phyloP scores from a whole-genome alignment of 2,113 vertebrate genomes.

The Gobio gobio region DNA sequence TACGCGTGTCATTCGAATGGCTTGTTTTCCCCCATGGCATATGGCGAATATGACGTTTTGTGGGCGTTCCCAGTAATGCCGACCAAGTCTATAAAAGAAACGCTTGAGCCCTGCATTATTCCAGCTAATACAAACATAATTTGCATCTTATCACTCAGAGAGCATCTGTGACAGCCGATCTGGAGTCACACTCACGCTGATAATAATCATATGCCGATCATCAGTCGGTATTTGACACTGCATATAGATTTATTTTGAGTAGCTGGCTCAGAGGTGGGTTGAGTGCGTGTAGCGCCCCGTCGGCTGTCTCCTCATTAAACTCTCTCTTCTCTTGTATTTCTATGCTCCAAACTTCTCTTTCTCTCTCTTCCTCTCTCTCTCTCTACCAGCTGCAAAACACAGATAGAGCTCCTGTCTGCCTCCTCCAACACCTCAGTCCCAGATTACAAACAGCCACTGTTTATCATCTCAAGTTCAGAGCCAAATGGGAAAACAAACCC shows the following conservation, averaged over 20 bases:
- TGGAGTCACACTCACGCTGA: conserved; percentile 7
- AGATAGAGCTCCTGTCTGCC: conserved; percentile 39
- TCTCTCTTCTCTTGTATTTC: not conserved
- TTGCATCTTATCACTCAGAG: not conserved
- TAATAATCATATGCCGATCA: conserved; percentile 26
- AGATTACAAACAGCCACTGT: conserved; percentile 31
- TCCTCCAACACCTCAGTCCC: conserved; percentile 25
- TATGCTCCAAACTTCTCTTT: conserved; percentile 1
- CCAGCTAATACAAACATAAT: not conserved
- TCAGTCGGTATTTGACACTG: conserved; percentile 6
- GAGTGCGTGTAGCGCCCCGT: not conserved
- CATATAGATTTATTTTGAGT: conserved; percentile 29
- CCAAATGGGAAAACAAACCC: conserved; percentile 51
- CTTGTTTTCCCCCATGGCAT: too few relatives aligned
- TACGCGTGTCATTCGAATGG: too few relatives aligned
- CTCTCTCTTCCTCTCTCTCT: not conserved
- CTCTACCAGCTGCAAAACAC: conserved; percentile 17
- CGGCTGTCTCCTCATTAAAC: conserved; percentile 20
- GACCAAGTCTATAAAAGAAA: too few relatives aligned
- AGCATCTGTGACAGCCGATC: conserved; percentile 13
- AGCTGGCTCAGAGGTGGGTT: conserved; percentile 18
- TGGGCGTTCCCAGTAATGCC: too few relatives aligned
- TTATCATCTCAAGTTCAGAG: conserved; percentile 43
- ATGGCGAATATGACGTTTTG: too few relatives aligned
- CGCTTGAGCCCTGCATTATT: not conserved